Percentiles rank a stretch among this genome's conserved stretches.
phyloP scores from a whole-genome alignment of 35 echinoderm and acorn worm genomes.

The Acanthaster planci region DNA sequence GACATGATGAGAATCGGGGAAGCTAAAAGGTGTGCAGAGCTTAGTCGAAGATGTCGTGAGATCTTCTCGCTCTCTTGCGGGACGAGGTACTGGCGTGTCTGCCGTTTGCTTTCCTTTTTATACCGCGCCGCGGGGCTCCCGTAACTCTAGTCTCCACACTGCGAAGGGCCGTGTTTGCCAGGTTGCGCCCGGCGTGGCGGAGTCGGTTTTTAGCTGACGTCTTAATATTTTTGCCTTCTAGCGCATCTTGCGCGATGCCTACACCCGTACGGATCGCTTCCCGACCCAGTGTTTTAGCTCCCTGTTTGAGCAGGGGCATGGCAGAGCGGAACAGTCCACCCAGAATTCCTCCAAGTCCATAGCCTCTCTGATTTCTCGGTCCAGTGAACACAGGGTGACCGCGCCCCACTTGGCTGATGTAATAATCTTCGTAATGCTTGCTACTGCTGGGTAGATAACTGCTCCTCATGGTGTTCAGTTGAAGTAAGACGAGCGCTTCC shows the following conservation, averaged over 20 bases:
- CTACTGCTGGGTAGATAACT: no score
- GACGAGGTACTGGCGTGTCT: no score
- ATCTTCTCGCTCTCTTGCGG: no score
- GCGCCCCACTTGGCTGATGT: constrained; percentile 38
- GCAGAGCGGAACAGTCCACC: constrained; percentile 34
- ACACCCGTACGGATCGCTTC: constrained; percentile 48
- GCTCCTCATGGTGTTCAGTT: constrained; percentile 16
- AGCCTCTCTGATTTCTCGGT: constrained; percentile 28
- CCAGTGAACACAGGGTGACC: constrained; percentile 47
- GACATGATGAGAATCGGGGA: not conserved
- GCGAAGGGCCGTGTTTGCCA: not conserved
- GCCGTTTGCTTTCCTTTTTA: no score
- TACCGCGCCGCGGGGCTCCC: no score
- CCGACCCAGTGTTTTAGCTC: constrained; percentile 24
- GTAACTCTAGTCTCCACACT: no score
- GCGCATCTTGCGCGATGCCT: constrained; percentile 27
- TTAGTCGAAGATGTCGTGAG: no score
- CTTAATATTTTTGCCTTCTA: constrained; percentile 37
- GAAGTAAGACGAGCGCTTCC: constrained; percentile 38
- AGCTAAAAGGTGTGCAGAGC: no score
- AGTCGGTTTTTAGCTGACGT: constrained; percentile 28
- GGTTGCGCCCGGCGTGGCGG: not conserved
- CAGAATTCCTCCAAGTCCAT: constrained; percentile 51
- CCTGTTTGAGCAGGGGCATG: constrained; percentile 37
- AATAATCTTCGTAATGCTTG: constrained; percentile 57